These are phyloP conservation scores for Crax fasciolata DNA, from an alignment of 2,797 vertebrate genomes.

Conservation along the genomic window DNA sequence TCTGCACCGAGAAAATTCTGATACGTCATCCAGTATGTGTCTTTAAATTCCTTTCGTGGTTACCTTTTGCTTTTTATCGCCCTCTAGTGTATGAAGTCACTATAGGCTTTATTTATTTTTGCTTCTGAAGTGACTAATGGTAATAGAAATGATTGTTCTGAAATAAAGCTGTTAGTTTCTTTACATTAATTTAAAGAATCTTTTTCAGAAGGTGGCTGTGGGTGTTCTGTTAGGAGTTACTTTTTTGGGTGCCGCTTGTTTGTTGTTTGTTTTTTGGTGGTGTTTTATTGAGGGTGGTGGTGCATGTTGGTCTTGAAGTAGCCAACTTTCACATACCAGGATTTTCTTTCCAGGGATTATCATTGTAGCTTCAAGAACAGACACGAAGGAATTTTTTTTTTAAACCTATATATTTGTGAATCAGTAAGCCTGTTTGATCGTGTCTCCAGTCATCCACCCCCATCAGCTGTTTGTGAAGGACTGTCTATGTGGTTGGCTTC, in stretches of 20 bases:
- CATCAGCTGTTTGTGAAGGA: neutral
- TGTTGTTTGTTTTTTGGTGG: neutral
- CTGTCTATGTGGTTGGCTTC: neutral
- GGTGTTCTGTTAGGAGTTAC: neutral
- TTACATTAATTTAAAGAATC: neutral
- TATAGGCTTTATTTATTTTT: neutral
- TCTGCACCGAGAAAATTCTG: neutral
- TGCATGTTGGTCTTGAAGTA: neutral
- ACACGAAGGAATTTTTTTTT: neutral
- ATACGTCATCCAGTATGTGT: rapidly evolving
- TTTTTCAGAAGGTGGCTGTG: neutral
- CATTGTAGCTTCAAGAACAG: neutral
- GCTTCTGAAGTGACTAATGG: neutral
- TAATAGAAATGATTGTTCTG: neutral
- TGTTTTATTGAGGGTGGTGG: neutral
- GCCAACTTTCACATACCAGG: neutral
- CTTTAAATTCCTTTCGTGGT: neutral
- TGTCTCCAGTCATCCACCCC: neutral
- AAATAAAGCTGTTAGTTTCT: neutral
- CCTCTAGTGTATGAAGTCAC: conserved; percentile 39
- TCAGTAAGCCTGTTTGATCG: neutral
- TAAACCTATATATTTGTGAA: neutral
- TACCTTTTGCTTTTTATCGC: conserved; percentile 30
- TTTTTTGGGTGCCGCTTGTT: neutral
- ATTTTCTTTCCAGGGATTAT: neutral